Evolutionary conservation across 2,888 invertebrate species (phyloP).

Genomic region (Serripes groenlandicus): DNA sequence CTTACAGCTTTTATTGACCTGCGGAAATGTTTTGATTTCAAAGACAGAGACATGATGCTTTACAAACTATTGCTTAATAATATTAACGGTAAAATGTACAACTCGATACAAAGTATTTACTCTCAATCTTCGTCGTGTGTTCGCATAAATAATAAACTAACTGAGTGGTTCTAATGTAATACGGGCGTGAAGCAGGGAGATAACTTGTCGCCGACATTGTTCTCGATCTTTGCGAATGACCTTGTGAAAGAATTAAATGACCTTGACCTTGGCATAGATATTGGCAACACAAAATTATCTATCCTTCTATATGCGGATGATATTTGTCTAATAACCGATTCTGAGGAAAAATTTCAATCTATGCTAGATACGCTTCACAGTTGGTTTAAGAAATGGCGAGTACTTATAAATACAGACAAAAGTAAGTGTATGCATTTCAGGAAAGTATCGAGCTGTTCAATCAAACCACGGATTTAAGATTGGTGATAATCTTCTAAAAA

Average conservation of each 20-base stretch:
- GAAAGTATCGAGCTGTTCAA: background rate
- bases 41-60: slow-evolving; percentile 35
- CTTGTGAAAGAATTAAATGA: slow-evolving; percentile 34
- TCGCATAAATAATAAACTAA: slow-evolving; percentile 28
- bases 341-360: slow-evolving; percentile 36
- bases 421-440: slow-evolving; percentile 38
- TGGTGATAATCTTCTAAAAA: slow-evolving; percentile 37
- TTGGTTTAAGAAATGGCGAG: slow-evolving; percentile 41
- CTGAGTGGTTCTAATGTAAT: slow-evolving; percentile 34
- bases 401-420: slow-evolving; percentile 34
- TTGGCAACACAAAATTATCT: slow-evolving; percentile 21
- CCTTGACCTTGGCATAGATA: slow-evolving; percentile 27
- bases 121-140: background rate
- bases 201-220: slow-evolving; percentile 45
- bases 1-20: slow-evolving; percentile 29
- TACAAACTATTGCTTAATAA: slow-evolving; percentile 39
- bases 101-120: background rate
- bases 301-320: slow-evolving; percentile 42
- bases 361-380: too few species aligned
- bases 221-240: slow-evolving; percentile 39
- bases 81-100: slow-evolving; percentile 43
- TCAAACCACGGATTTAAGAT: slow-evolving; percentile 33
- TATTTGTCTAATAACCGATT: slow-evolving; percentile 27
- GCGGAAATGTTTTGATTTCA: slow-evolving; percentile 26
- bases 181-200: slow-evolving; percentile 36